Conservation (phyloP, 2,888 invertebrate species). For the Acrobasis repandana region DNA sequence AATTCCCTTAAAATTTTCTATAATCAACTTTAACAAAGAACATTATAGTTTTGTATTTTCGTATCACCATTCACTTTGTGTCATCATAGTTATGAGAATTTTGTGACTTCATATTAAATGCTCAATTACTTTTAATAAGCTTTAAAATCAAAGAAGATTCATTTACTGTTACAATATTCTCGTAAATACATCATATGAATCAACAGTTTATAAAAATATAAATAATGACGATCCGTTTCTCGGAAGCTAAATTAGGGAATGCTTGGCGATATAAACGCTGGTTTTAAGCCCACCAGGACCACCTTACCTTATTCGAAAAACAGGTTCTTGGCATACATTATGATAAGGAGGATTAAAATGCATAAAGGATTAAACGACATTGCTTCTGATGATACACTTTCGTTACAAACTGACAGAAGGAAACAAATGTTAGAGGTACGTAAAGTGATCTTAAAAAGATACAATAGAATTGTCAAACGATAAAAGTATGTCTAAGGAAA, state of each 20-base stretch:
- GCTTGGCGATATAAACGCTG: neutral
- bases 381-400: neutral
- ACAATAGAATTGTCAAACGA: too few relatives aligned
- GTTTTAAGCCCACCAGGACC: constrained; percentile 1
- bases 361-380: neutral
- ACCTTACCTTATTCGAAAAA: constrained; percentile 2
- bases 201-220: neutral
- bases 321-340: constrained; percentile 13
- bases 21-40: too few relatives aligned
- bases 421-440: too few relatives aligned
- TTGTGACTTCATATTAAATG: too few relatives aligned
- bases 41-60: too few relatives aligned
- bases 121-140: too few relatives aligned
- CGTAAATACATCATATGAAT: constrained; percentile 4
- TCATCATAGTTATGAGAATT: too few relatives aligned
- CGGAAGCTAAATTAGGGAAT: constrained; percentile 7
- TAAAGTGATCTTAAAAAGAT: too few relatives aligned
- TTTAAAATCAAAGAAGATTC: neutral
- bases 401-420: neutral
- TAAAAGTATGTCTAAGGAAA: too few relatives aligned
- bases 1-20: too few relatives aligned
- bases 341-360: neutral
- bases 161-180: neutral
- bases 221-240: neutral
- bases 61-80: too few relatives aligned